Evolutionary conservation across 2,797 vertebrate genomes (phyloP).

Genomic region (Lagorchestes hirsutus): DNA sequence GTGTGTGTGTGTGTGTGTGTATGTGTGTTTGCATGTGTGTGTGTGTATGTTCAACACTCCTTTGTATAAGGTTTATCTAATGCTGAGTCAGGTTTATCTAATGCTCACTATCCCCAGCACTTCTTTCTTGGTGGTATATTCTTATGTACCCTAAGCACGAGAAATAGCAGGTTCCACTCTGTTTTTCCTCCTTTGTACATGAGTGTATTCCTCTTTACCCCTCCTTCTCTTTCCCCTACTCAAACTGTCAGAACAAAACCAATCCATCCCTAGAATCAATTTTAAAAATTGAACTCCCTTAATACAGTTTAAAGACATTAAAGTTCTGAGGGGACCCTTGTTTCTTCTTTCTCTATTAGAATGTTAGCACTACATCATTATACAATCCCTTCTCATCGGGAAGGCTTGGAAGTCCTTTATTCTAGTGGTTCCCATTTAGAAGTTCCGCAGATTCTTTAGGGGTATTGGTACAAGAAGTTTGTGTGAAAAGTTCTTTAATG

Average conservation of each 20-base stretch:
- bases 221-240: not conserved
- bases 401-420: not conserved
- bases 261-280: not conserved
- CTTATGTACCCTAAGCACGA: not conserved
- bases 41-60: not conserved
- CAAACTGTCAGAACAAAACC: not conserved
- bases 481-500: not conserved
- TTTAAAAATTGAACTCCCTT: not conserved
- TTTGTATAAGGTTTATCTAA: not conserved
- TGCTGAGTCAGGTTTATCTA: not conserved
- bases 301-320: not conserved
- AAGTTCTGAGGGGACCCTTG: not conserved
- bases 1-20: not conserved
- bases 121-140: not conserved
- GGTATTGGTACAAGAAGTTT: not conserved
- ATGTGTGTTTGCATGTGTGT: not conserved
- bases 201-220: not conserved
- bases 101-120: not conserved
- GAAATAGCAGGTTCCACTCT: not conserved
- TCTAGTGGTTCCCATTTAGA: not conserved
- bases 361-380: not conserved
- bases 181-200: not conserved
- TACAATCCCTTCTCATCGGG: not conserved
- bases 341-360: not conserved
- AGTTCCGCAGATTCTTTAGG: not conserved